Conservation (phyloP, 2,797 vertebrate species). For the Tympanoctomys barrerae region DNA sequence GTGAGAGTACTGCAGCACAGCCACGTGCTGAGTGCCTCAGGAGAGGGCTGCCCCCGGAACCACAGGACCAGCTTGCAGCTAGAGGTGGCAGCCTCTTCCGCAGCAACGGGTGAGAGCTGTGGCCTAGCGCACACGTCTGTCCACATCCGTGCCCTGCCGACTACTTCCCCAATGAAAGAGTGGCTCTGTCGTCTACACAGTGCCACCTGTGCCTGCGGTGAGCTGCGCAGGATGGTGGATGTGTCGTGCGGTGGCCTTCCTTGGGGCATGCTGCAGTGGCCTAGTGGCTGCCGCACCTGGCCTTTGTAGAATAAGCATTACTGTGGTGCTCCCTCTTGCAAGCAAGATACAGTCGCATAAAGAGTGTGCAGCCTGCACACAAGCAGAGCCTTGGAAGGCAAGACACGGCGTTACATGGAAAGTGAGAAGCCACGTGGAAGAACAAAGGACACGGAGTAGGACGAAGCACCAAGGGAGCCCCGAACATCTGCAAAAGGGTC, state of each 20-base stretch:
- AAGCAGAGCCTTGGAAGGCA: background rate
- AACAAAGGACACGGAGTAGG: background rate
- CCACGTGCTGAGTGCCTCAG: too few relatives aligned
- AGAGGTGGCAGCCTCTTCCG: background rate
- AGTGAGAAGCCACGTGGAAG: background rate
- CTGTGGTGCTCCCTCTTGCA: background rate
- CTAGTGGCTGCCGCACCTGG: background rate
- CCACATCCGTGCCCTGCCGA: background rate
- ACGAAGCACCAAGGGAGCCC: background rate
- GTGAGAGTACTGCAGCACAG: background rate
- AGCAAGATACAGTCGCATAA: background rate
- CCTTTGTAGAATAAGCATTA: background rate
- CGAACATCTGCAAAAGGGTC: background rate
- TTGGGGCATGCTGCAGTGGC: background rate
- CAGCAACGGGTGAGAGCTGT: background rate
- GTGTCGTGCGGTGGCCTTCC: background rate
- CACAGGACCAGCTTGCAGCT: background rate
- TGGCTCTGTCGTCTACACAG: background rate
- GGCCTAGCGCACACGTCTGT: background rate
- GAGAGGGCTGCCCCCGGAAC: background rate
- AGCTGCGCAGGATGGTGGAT: background rate
- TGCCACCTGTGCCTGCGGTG: fast-evolving
- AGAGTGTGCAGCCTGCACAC: background rate
- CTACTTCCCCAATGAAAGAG: background rate
- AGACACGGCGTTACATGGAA: background rate